phyloP scores from a whole-genome alignment of 2,888 invertebrate genomes.

The Reticulitermes lucifugus region DNA sequence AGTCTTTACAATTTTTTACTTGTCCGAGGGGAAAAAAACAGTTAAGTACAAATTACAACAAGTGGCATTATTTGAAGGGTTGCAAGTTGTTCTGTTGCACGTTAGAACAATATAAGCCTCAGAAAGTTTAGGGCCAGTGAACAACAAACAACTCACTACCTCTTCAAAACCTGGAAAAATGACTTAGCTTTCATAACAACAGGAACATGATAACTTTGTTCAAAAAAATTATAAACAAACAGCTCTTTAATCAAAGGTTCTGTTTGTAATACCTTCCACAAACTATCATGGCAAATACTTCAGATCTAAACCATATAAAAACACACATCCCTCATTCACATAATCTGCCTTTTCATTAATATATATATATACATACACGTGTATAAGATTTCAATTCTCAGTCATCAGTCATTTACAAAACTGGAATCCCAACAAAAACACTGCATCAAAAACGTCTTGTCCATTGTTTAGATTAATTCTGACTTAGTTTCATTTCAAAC shows the following conservation, averaged over 20 bases:
- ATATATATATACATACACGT: constrained; percentile 12
- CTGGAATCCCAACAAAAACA: constrained; percentile 42
- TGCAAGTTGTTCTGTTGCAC: constrained; percentile 11
- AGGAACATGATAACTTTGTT: constrained; percentile 54
- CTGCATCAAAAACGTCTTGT: constrained; percentile 43
- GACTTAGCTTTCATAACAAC: constrained; percentile 54
- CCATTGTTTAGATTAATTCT: constrained; percentile 50
- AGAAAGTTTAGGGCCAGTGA: neutral
- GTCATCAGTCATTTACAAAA: constrained; percentile 48
- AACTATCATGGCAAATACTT: constrained; percentile 52
- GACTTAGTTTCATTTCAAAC: constrained; percentile 53
- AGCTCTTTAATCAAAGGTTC: constrained; percentile 21
- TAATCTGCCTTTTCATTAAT: constrained; percentile 46
- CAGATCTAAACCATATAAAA: constrained; percentile 50
- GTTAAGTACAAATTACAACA: constrained; percentile 55
- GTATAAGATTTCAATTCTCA: constrained; percentile 23
- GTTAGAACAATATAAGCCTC: neutral
- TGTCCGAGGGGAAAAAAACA: constrained; percentile 51
- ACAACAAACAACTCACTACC: constrained; percentile 38
- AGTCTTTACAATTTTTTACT: constrained; percentile 54
- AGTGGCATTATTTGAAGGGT: constrained; percentile 49
- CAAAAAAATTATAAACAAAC: constrained; percentile 50
- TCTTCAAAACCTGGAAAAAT: constrained; percentile 52
- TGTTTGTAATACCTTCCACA: constrained; percentile 44
- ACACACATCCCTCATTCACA: constrained; percentile 44